Evolutionary conservation across 92 coral and sea anemone species (phyloP), one percentile per base, ranked within the genome.

Genomic region (Desmophyllum pertusum): DNA sequence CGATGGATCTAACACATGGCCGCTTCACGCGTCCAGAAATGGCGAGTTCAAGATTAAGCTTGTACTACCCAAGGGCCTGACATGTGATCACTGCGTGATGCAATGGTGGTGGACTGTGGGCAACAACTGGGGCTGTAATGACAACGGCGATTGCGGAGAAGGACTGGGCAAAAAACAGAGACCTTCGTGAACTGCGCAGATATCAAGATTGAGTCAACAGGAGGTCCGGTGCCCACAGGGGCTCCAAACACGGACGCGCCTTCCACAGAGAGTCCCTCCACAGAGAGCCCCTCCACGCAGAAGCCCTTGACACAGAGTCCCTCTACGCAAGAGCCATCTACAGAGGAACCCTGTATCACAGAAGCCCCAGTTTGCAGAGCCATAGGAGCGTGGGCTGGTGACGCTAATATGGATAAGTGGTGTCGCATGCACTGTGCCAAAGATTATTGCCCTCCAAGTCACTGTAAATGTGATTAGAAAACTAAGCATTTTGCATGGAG

Each of bases 81-180:
- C 95, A 36, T 95, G 98, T 69, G 87, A 88, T 29, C 95, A 92
- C 88, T 95, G 98, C 75, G 98, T 95, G 41, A 15, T 95, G 42
- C 98, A 95, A 81, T 95, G 98, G 98, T 95, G 98, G 98, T 95
- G 93, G 93, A 95, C 90, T 19, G 94, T 91, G 39, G 98, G 98
- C 4, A 95, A 95, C 89, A 89, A 85, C 79, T 95, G 97, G 97
- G 93, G 94, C 14, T 94, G 98, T 64, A 92, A 94, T 36, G 76
- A 63, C 11, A 68, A 76, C 14, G 84, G 83, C 31, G 46, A 74
- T 13, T 93, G 95, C 73, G 96, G 94, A 3, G 38, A 73, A 5
- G 95, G 94, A 33, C 62, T 76, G 31, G 94, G 96, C 5, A 84
- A 84, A 36, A 81, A 88, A n/a, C 94, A 68, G 94, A 91, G 69